These are phyloP conservation scores for Drosophila lutescens DNA, from an alignment of 2,888 invertebrate genomes.

Conservation along the genomic window DNA sequence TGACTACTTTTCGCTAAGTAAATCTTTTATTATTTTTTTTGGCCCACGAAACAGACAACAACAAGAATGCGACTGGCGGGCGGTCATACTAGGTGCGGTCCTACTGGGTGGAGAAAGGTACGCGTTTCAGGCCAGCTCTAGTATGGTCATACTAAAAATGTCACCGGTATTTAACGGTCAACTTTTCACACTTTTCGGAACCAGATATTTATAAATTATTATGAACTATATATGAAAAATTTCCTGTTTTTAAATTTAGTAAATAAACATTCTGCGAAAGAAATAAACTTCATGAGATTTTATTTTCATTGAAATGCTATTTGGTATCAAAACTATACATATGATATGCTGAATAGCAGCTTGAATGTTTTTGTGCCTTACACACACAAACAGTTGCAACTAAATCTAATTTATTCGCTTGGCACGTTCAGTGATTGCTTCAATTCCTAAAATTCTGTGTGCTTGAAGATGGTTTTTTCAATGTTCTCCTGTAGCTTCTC, in stretches of 20 bases:
- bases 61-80: conserved; percentile 10
- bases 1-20: conserved; percentile 8
- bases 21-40: conserved; percentile 60
- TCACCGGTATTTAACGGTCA: background rate
- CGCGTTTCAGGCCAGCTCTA: background rate
- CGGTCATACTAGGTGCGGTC: conserved; percentile 14
- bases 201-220: too few relatives aligned
- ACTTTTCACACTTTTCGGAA: background rate
- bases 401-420: conserved; percentile 65
- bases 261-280: too few relatives aligned
- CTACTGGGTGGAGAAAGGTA: background rate
- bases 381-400: conserved; percentile 25
- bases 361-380: conserved; percentile 31
- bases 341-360: conserved; percentile 5
- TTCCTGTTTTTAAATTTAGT: too few relatives aligned
- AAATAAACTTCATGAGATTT: conserved; percentile 28
- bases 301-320: conserved; percentile 38
- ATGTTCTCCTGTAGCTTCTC: conserved; percentile 93
- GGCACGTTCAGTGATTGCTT: conserved; percentile 32
- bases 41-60: conserved; percentile 30
- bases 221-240: too few relatives aligned
- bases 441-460: conserved; percentile 88
- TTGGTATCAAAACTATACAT: conserved; percentile 46
- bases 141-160: conserved; percentile 1
- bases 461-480: conserved; percentile 91